Base-by-base conservation (phyloP, 92 coral and sea anemone species). In the Meandrina meandrites region DNA sequence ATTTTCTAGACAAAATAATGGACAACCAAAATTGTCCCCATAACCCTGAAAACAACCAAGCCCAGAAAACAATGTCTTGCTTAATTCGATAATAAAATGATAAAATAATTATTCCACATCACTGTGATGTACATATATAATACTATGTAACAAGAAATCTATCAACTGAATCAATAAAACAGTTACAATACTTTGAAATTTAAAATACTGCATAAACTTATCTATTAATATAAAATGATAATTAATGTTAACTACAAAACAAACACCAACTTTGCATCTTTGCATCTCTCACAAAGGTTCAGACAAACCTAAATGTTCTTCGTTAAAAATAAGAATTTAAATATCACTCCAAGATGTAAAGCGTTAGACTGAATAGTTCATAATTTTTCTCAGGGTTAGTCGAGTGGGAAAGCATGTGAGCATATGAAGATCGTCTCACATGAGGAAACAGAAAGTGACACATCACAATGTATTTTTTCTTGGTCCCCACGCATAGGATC, bases 101-200 rank as follows among this genome's bases (percentile, higher is more conserved):
- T 57, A 18, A 19, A 1, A 60, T n/a, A n/a, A n/a, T n/a, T n/a
- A 60, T 30, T 66, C 4, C 34, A 66, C 71, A 66, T 66, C 71
- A 66, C 24, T 66, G 71, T 66, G 71, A 66, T 66, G 34, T 75
- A 75, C 17, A 37, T 24, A 76, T 45, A 77, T 60, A 22, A 58
- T 12, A 66, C 71, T 30, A 28, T 27, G 71, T 27, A 24, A 66
- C 71, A 66, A 66, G 8, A 10, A 12, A 27, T 1, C 34, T 27
- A 66, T 54, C 60, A 54, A 1, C 1, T 54, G 53, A 36, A 60
- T 80, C 36, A 80, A 57, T 80, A 62, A 80, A 80, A 79, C 50
- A 19, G 45, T 56, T 12, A 79, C n/a, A 34, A 34, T 34, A 60
- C 47, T 11, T 35, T 58, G 2, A 30, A n/a, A 79, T 34, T 79